phyloP scores from a whole-genome alignment of 1,140 invertebrate genomes.

The Drosophila insularis region DNA sequence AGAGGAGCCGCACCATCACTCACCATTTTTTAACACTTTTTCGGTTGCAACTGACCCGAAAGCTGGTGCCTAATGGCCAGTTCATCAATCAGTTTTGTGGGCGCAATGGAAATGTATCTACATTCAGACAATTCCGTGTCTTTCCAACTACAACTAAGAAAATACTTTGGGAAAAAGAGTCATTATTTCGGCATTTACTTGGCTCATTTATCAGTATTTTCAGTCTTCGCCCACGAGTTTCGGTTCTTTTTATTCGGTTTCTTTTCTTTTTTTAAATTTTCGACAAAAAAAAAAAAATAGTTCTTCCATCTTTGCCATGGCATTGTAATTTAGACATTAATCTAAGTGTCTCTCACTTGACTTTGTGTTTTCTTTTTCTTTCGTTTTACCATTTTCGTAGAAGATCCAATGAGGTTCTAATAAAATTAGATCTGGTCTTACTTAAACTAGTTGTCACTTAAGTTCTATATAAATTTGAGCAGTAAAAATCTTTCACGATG shows the following conservation, averaged over 20 bases:
- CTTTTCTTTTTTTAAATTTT: conserved; percentile 2
- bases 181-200: conserved; percentile 76
- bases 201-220: conserved; percentile 76
- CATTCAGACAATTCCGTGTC: conserved; percentile 53
- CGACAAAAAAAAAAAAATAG: conserved; percentile 27
- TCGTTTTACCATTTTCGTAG: background rate
- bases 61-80: conserved; percentile 55
- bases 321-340: conserved; percentile 71
- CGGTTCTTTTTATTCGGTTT: background rate
- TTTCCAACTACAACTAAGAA: conserved; percentile 50
- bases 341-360: conserved; percentile 47
- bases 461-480: too few relatives aligned
- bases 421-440: background rate
- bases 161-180: conserved; percentile 27
- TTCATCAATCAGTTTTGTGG: conserved; percentile 74
- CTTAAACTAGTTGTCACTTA: too few relatives aligned
- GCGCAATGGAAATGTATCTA: conserved; percentile 57
- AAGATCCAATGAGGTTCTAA: conserved; percentile 13
- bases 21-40: conserved; percentile 76
- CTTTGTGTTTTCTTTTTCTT: background rate
- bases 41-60: conserved; percentile 25
- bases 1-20: conserved; percentile 72
- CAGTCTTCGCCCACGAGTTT: conserved; percentile 47
- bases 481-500: too few relatives aligned
- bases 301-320: conserved; percentile 29